Evolutionary conservation across 2,888 invertebrate genomes (phyloP), one percentile per base, ranked within the genome.

Genomic region (Acrobasis repandana): DNA sequence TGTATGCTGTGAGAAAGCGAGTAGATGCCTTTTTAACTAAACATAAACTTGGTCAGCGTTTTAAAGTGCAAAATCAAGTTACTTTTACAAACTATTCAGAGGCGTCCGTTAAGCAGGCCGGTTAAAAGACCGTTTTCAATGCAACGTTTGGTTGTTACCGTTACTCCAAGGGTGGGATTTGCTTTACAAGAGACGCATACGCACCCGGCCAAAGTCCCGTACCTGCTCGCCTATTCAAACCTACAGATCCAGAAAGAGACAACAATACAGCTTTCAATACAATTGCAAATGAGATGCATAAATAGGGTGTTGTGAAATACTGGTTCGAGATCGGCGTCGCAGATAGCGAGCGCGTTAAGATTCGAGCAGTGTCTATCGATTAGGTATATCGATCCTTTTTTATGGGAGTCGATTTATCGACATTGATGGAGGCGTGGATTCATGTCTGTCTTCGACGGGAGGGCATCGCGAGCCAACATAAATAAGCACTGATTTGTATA

Each of bases 381-480:
- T 54, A 18, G 54, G 16, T 16, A 38, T 54, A 54, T 38, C 54
- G 54, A 54, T 54, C 20, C 1, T 70, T 28, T 83, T 80, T 79
- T 76, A 81, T 79, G 76, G 71, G 79, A 82, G 80, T 77, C 75
- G 74, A 85, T 85, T 81, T 69, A 67, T 69, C 71, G 72, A 69
- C 73, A 76, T 80, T 81, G 82, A 85, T 85, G 74, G 80, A 81
- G 69, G 79, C 79, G 82, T 87, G 81, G 85, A 82, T 72, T 79
- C 80, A 72, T 79, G 76, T 90, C 88, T 85, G 86, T 89, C 90
- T 85, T 87, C 90, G 82, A 73, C 80, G 83, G 75, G 69, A 72
- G 85, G 85, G 84, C 87, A 90, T 90, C 81, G 74, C 71, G 79
- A 73, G 89, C 89, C 90, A 90, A 90, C 80, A 86, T 86, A 90